phyloP scores from a whole-genome alignment of 2,797 vertebrate genomes.

The Pseudopleuronectes americanus region DNA sequence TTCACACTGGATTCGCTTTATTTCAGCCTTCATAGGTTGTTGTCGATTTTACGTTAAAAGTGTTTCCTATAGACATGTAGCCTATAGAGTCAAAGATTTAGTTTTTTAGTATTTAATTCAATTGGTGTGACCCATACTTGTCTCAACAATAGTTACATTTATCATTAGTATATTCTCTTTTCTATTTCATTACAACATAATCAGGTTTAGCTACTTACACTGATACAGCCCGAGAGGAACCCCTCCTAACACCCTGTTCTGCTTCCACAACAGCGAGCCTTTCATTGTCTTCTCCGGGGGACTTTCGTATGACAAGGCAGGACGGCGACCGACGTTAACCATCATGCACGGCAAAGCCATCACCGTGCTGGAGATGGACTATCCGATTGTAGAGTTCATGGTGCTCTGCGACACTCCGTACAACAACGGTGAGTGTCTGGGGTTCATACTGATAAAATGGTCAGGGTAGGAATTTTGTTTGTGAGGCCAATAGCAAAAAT shows the following conservation, averaged over 20 bases:
- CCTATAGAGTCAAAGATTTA: background rate
- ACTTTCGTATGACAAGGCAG: constrained; percentile 94
- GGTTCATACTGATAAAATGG: too few relatives aligned
- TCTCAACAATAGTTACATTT: too few relatives aligned
- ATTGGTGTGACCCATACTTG: too few relatives aligned
- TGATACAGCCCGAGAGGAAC: background rate
- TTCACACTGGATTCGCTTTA: background rate
- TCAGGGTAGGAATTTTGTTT: too few relatives aligned
- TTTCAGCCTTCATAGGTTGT: too few relatives aligned
- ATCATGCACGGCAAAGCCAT: constrained; percentile 99
- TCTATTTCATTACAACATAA: too few relatives aligned
- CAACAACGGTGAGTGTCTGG: constrained; percentile 89
- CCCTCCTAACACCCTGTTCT: constrained; percentile 31
- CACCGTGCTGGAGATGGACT: constrained; percentile 98
- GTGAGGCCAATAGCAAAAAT: too few relatives aligned
- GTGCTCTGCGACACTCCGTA: constrained; percentile 97
- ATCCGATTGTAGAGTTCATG: constrained; percentile 97
- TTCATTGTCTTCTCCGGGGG: constrained; percentile 98
- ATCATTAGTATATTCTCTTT: too few relatives aligned
- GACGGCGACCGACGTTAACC: constrained; percentile 94
- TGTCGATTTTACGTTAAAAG: too few relatives aligned
- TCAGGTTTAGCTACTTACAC: background rate
- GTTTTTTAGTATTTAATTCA: too few relatives aligned
- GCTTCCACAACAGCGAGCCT: constrained; percentile 85
- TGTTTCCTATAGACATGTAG: too few relatives aligned